Evolutionary conservation across 2,113 vertebrate genomes (phyloP).

Genomic region (Calidris pygmaea): DNA sequence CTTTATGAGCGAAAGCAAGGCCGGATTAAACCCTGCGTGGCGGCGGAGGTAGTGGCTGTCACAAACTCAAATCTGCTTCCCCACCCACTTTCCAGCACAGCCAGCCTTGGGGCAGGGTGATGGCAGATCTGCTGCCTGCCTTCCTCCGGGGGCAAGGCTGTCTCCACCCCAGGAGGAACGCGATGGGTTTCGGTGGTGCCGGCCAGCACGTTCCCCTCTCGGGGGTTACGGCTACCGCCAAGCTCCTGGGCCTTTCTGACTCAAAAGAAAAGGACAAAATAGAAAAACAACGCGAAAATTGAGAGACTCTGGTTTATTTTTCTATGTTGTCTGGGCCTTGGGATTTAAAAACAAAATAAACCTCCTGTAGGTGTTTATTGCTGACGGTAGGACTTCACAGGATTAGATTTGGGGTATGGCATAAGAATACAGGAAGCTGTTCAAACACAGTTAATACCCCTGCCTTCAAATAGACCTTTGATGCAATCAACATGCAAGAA

Average conservation of each 20-base stretch:
- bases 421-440: neutral
- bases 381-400: slow-evolving; percentile 21
- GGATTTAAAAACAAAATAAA: slow-evolving; percentile 17
- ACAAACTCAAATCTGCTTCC: neutral
- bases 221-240: neutral
- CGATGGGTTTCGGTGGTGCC: neutral
- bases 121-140: slow-evolving; percentile 22
- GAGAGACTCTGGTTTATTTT: neutral
- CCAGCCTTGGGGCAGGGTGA: slow-evolving; percentile 54
- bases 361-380: slow-evolving; percentile 2
- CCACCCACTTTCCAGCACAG: slow-evolving; percentile 1
- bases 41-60: neutral
- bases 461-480: slow-evolving; percentile 4
- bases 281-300: neutral
- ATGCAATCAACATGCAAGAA: neutral
- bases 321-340: neutral
- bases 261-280: neutral
- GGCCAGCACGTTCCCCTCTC: neutral
- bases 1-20: neutral
- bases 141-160: neutral
- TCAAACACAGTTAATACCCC: neutral
- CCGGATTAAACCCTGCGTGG: neutral
- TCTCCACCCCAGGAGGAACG: slow-evolving; percentile 16
- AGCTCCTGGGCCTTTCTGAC: neutral
- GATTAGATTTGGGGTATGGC: neutral